Evolutionary conservation across 1,140 invertebrate species (phyloP).

Genomic region (Heliothis virescens): DNA sequence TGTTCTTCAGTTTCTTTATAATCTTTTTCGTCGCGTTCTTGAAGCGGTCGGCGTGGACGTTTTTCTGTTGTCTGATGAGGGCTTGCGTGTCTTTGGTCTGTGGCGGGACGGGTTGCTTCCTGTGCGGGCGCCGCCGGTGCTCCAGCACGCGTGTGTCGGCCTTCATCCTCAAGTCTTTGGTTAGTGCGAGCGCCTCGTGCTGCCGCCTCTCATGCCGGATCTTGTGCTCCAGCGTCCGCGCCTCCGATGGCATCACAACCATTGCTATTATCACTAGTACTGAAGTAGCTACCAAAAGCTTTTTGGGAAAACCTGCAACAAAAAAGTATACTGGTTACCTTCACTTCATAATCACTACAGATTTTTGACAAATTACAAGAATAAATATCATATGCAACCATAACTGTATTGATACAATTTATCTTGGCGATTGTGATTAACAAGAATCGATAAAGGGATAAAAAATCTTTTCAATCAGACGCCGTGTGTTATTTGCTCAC

Average conservation of each 20-base stretch:
- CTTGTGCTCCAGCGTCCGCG: conserved; percentile 62
- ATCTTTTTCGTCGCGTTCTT: conserved; percentile 74
- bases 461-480: conserved; percentile 13
- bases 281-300: conserved; percentile 81
- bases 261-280: conserved; percentile 77
- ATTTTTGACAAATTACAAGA: not conserved
- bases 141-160: conserved; percentile 48
- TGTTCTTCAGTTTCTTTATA: conserved; percentile 75
- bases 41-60: conserved; percentile 67
- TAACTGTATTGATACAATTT: conserved; percentile 26
- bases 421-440: conserved; percentile 26
- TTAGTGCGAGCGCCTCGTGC: conserved; percentile 50
- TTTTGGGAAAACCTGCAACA: conserved; percentile 84
- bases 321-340: conserved; percentile 22
- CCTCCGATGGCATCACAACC: conserved; percentile 73
- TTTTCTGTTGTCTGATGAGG: conserved; percentile 63
- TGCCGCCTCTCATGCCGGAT: conserved; percentile 55
- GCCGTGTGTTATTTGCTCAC: conserved; percentile 19
- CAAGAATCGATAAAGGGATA: conserved; percentile 39
- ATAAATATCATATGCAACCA: conserved; percentile 3
- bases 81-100: conserved; percentile 70
- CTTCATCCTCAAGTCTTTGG: conserved; percentile 56
- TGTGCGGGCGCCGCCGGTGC: conserved; percentile 72
- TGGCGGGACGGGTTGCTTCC: conserved; percentile 62
- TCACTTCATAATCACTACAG: not conserved